phyloP scores from a whole-genome alignment of 2,888 invertebrate species.

The Priocnemis perturbator region DNA sequence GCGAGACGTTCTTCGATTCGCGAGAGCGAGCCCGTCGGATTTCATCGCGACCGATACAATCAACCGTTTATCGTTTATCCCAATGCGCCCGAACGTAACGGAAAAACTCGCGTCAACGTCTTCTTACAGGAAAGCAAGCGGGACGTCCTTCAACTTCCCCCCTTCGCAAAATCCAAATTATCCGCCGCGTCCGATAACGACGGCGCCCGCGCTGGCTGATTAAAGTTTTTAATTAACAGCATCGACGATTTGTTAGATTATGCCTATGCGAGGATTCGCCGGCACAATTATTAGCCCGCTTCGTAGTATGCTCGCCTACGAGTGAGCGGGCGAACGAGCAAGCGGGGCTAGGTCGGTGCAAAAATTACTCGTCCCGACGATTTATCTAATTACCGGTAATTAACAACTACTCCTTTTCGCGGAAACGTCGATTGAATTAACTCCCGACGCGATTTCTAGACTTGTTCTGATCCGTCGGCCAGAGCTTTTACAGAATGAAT shows the following conservation, averaged over 20 bases:
- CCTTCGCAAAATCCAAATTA: conserved; percentile 22
- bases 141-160: not conserved
- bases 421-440: conserved; percentile 39
- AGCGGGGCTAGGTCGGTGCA: not conserved
- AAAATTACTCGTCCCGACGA: conserved; percentile 32
- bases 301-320: not conserved
- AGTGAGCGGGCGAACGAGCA: not conserved
- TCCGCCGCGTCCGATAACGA: not conserved
- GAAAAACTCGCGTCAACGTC: conserved; percentile 5
- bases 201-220: conserved; percentile 36
- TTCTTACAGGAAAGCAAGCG: not conserved
- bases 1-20: no score
- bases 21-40: no score
- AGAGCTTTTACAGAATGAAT: conserved; percentile 18
- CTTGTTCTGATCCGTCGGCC: not conserved
- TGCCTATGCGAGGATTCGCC: conserved; percentile 3
- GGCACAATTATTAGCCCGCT: not conserved
- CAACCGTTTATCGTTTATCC: no score
- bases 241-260: conserved; percentile 57
- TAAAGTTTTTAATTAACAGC: conserved; percentile 64
- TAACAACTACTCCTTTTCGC: conserved; percentile 32
- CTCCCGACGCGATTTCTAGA: conserved; percentile 30
- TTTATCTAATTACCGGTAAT: conserved; percentile 48
- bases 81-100: no score
- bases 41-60: no score